Percentiles rank a stretch among this genome's conserved stretches.
Conservation (phyloP, 1,140 invertebrate genomes). For the Panulirus ornatus region DNA sequence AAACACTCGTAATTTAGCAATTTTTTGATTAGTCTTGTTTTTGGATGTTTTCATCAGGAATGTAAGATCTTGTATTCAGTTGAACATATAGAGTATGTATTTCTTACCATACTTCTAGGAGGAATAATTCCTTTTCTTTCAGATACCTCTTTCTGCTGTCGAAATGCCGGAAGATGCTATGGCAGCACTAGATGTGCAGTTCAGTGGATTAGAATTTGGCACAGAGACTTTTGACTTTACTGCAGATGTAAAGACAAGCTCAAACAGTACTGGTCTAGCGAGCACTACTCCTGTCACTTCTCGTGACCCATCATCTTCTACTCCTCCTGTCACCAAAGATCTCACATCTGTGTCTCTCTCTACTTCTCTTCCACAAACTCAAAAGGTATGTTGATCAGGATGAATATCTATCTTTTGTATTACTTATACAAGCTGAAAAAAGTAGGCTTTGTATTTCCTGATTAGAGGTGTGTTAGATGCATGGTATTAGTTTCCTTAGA, state of each 20-base stretch:
- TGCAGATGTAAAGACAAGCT: conserved; percentile 72
- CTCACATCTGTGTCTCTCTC: conserved; percentile 58
- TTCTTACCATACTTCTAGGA: no score
- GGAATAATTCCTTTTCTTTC: conserved; percentile 59
- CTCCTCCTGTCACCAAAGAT: conserved; percentile 64
- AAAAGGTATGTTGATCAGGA: conserved; percentile 50
- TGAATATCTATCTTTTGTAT: no score
- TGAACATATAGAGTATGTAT: no score
- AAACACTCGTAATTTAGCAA: no score
- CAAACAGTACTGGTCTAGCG: conserved; percentile 41
- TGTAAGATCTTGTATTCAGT: no score
- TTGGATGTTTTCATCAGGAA: no score
- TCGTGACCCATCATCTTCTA: conserved; percentile 53
- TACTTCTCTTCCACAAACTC: conserved; percentile 49
- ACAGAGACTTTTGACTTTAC: conserved; percentile 80
- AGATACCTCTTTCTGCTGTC: conserved; percentile 95
- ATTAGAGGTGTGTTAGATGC: neutral
- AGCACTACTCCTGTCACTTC: conserved; percentile 49
- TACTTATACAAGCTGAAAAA: no score
- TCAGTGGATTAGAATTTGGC: conserved; percentile 93
- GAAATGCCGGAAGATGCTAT: conserved; percentile 95
- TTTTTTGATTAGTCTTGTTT: no score
- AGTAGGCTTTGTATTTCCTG: no score
- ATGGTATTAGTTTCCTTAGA: neutral
- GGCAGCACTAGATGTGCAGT: conserved; percentile 93